phyloP scores from a whole-genome alignment of 2,113 vertebrate genomes.

The Fulica atra region DNA sequence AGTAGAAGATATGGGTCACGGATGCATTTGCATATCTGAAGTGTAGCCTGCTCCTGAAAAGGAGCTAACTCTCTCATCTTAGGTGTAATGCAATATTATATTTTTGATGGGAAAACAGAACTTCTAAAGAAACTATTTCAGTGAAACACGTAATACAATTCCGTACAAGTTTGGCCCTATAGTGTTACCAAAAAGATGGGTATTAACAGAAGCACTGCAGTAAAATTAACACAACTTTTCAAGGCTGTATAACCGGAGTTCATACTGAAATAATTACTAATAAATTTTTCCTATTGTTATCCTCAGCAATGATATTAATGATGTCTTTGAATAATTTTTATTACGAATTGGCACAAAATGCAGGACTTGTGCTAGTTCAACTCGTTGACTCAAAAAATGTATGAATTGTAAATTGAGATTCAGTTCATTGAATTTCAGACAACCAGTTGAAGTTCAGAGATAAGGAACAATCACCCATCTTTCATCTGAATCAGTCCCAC shows the following conservation, averaged over 20 bases:
- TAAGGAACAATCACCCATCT: background rate
- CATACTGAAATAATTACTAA: background rate
- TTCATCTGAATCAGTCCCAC: background rate
- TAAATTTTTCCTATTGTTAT: background rate
- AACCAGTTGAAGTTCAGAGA: background rate
- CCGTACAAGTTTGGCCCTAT: background rate
- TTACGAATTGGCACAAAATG: background rate
- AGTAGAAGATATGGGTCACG: background rate
- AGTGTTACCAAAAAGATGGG: background rate
- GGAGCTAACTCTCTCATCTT: background rate
- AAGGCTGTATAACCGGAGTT: background rate
- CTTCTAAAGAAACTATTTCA: background rate
- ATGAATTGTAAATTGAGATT: background rate
- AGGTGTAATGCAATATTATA: background rate
- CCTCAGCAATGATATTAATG: background rate
- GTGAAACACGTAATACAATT: background rate
- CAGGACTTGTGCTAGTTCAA: background rate
- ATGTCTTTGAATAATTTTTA: background rate
- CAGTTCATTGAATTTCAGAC: background rate
- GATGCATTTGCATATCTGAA: background rate
- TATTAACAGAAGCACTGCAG: background rate
- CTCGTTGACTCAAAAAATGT: background rate
- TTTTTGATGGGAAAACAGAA: background rate
- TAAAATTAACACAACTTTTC: background rate
- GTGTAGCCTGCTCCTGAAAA: background rate